Evolutionary conservation across 2,888 invertebrate genomes (phyloP).

Genomic region (Acanthoscelides obtectus): DNA sequence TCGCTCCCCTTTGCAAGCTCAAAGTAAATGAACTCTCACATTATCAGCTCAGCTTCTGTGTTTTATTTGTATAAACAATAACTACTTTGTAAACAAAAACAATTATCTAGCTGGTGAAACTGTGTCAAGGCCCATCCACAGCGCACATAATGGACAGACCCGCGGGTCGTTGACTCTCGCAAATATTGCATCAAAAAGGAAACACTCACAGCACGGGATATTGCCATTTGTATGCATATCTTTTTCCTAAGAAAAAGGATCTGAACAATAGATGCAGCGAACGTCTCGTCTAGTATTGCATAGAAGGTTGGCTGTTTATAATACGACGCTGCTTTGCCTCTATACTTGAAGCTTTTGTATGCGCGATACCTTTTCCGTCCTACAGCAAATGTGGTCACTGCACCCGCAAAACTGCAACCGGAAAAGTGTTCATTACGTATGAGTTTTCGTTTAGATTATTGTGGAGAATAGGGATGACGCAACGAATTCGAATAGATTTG

Average conservation of each 20-base stretch:
- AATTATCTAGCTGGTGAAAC: conserved; percentile 12
- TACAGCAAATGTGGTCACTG: neutral
- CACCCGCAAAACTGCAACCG: neutral
- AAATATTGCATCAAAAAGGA: conserved; percentile 13
- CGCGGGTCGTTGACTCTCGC: conserved; percentile 15
- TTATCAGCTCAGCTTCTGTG: neutral
- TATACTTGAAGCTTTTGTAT: neutral
- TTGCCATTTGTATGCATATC: conserved; percentile 8
- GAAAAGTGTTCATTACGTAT: neutral
- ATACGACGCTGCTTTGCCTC: neutral
- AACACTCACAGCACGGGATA: conserved; percentile 12
- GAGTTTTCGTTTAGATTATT: no score
- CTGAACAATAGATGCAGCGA: neutral
- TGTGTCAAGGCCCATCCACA: conserved; percentile 18
- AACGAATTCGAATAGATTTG: no score
- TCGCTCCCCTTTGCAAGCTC: no score
- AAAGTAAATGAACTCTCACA: neutral
- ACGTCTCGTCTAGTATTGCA: neutral
- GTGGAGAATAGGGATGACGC: no score
- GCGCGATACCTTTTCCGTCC: neutral
- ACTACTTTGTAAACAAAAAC: conserved; percentile 16
- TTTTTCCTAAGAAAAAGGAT: neutral
- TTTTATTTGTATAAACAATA: conserved; percentile 7
- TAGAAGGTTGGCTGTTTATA: neutral
- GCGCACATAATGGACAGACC: conserved; percentile 13